Evolutionary conservation across 1,140 invertebrate genomes (phyloP).

Genomic region (Drosophila pectinifera): DNA sequence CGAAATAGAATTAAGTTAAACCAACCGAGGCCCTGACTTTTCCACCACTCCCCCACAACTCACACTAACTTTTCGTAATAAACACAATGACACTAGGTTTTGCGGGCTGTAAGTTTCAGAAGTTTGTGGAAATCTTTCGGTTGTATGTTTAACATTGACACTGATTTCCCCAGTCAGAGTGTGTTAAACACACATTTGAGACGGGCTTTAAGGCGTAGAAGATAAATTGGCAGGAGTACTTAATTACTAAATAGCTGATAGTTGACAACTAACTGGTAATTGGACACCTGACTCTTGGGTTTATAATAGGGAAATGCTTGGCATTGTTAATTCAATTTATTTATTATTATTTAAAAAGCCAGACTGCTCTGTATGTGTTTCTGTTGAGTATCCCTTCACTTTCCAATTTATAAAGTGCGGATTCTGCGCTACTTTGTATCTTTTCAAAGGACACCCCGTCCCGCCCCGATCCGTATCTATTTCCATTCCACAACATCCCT

Average conservation of each 20-base stretch:
- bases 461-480: not conserved
- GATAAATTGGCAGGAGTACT: too few species aligned
- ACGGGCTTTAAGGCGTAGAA: not conserved
- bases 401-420: not conserved
- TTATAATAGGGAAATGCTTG: too few species aligned
- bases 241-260: not conserved
- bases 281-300: too few species aligned
- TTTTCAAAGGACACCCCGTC: slow-evolving; percentile 9
- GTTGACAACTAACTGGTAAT: too few species aligned
- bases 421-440: not conserved
- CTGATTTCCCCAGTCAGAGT: not conserved
- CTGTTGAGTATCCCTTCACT: not conserved
- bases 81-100: slow-evolving; percentile 31
- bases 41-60: slow-evolving; percentile 3
- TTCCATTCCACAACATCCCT: not conserved
- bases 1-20: slow-evolving; percentile 13
- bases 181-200: not conserved
- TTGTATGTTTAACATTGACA: slow-evolving; percentile 1
- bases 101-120: not conserved
- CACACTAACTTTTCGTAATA: slow-evolving; percentile 22
- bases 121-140: slow-evolving; percentile 24
- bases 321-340: too few species aligned
- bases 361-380: too few species aligned
- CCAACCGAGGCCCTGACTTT: slow-evolving; percentile 13
- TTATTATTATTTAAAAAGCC: too few species aligned